phyloP scores from a whole-genome alignment of 2,888 invertebrate genomes.

The Rutpela maculata region DNA sequence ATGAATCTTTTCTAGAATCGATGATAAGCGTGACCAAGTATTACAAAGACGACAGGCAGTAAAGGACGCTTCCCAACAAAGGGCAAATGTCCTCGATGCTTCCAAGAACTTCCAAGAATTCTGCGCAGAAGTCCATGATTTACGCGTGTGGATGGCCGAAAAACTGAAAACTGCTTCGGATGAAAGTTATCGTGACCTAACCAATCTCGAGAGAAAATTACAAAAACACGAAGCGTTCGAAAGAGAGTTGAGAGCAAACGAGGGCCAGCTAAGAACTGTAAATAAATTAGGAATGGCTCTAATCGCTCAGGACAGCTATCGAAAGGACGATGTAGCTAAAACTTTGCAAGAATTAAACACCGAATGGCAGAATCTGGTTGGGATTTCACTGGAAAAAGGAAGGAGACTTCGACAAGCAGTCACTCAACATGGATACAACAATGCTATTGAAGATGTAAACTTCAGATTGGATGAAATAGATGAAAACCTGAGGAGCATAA shows the following conservation, averaged over 20 bases:
- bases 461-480: slow-evolving; percentile 91
- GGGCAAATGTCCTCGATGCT: slow-evolving; percentile 86
- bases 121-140: slow-evolving; percentile 92
- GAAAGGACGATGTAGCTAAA: slow-evolving; percentile 81
- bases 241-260: slow-evolving; percentile 94
- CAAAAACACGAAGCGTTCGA: slow-evolving; percentile 99
- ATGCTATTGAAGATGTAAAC: slow-evolving; percentile 92
- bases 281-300: slow-evolving; percentile 87
- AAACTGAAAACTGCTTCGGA: slow-evolving; percentile 94
- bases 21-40: slow-evolving; percentile 85
- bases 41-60: slow-evolving; percentile 84
- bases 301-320: slow-evolving; percentile 83
- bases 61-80: slow-evolving; percentile 83
- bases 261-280: slow-evolving; percentile 91
- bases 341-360: slow-evolving; percentile 83
- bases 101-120: slow-evolving; percentile 95
- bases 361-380: slow-evolving; percentile 86
- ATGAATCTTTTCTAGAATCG: slow-evolving; percentile 76
- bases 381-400: slow-evolving; percentile 81
- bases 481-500: slow-evolving; percentile 84
- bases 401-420: slow-evolving; percentile 91
- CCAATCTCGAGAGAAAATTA: slow-evolving; percentile 91
- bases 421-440: slow-evolving; percentile 86
- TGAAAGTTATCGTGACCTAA: slow-evolving; percentile 93
- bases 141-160: slow-evolving; percentile 92